Evolutionary conservation across 2,888 invertebrate species (phyloP), one percentile per base, ranked within the genome.

Genomic region (Ectemnius cavifrons): DNA sequence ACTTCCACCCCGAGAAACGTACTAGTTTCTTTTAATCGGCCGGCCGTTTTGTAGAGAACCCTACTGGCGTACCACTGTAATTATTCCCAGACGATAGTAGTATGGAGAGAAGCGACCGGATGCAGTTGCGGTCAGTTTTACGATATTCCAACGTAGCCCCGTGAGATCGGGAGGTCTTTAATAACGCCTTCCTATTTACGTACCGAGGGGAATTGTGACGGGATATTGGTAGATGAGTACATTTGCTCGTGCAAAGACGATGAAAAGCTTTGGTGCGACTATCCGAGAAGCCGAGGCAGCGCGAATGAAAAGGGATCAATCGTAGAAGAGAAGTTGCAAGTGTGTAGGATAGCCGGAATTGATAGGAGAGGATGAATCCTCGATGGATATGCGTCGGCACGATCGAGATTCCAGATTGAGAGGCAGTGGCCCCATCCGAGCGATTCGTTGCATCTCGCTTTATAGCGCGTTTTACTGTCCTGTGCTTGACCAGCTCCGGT

Each of bases 381-480:
- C 71, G 46, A 65, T 49, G 71, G 67, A 77, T 67, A 67, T 72
- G 69, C 71, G 67, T 57, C 67, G 67, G 63, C 71, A 76, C 65
- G 81, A 81, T 78, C 84, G 81, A 73, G 81, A 74, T 76, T 75
- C 74, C 72, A 84, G 83, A 83, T 84, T 84, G 75, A 78, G 81
- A 71, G 71, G 37, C 37, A 37, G 37, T 37, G 37, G 37, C 16
- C 52, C 16, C 52, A 52, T 52, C 52, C 52, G n/a, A 73, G 60
- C 68, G 64, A 69, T 60, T 69, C 73, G 73, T 74, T 79, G 83
- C 83, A 75, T 82, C 78, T 77, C 68, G 76, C 85, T 82, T 82
- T 84, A 82, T 73, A 79, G 75, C 74, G 78, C 79, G 80, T 84
- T 85, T 87, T 83, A 83, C 81, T 83, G 80, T 83, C 75, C 68